Conservation (phyloP, 2,113 vertebrate genomes). For the Pelobates fuscus region DNA sequence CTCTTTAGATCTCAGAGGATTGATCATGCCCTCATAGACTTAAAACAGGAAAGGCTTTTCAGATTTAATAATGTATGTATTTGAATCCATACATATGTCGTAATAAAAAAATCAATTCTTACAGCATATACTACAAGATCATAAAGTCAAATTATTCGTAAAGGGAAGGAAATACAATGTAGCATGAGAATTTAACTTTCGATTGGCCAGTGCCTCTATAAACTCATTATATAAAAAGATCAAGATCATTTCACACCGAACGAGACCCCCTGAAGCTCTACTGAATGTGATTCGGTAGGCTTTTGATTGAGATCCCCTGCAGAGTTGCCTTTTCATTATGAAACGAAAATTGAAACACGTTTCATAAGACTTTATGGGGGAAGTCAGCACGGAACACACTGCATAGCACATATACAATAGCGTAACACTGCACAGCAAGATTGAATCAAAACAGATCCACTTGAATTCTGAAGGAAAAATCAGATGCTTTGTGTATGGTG, state of each 20-base stretch:
- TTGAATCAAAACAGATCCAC: slow-evolving; percentile 16
- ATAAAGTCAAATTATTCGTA: too few species aligned
- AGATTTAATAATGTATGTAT: too few species aligned
- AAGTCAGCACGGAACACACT: slow-evolving; percentile 13
- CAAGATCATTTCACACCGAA: slow-evolving; percentile 2
- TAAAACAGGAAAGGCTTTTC: too few species aligned
- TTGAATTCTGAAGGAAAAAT: neutral
- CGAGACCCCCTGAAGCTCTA: slow-evolving; percentile 20
- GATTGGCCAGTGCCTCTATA: neutral
- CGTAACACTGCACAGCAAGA: slow-evolving; percentile 24
- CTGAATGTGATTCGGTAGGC: slow-evolving; percentile 17
- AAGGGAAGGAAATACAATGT: too few species aligned
- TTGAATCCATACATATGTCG: too few species aligned
- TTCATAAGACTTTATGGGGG: slow-evolving; percentile 34
- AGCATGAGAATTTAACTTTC: slow-evolving; percentile 4
- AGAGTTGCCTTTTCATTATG: slow-evolving; percentile 23
- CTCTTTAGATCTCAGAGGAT: too few species aligned
- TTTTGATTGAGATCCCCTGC: slow-evolving; percentile 20
- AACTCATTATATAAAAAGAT: slow-evolving; percentile 4
- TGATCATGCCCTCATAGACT: too few species aligned
- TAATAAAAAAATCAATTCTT: too few species aligned
- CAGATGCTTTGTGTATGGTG: slow-evolving; percentile 17
- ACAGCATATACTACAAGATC: too few species aligned
- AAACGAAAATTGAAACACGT: slow-evolving; percentile 25
- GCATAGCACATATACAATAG: slow-evolving; percentile 27